Conservation (phyloP, 2,113 vertebrate species). For the Dendrocopos noguchii region DNA sequence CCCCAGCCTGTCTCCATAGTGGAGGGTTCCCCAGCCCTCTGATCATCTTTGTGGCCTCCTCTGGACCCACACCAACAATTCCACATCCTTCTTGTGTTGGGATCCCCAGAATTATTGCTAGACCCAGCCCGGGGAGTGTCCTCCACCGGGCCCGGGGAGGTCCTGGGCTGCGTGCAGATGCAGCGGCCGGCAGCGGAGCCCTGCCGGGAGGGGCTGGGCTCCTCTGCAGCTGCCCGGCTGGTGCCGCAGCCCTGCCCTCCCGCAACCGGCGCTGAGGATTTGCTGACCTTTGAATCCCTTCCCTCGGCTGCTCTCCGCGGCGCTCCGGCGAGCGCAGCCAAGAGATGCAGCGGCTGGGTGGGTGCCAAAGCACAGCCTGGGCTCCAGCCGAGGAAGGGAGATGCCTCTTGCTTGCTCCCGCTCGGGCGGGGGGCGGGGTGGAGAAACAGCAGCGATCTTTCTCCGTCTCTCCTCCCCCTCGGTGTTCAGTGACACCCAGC, state of each 20-base stretch:
- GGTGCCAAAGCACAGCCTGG: background rate
- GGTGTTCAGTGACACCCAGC: accelerated
- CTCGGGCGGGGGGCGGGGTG: background rate
- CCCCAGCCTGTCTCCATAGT: too few relatives aligned
- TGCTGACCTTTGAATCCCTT: slow-evolving; percentile 47
- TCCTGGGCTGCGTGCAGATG: background rate
- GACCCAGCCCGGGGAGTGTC: background rate
- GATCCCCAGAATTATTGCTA: background rate
- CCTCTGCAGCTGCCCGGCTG: background rate
- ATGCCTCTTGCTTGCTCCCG: background rate
- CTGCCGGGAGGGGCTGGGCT: background rate
- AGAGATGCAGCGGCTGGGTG: slow-evolving; percentile 24
- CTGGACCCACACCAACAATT: too few relatives aligned
- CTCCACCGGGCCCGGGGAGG: background rate
- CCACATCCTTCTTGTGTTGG: too few relatives aligned
- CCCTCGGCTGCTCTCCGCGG: background rate
- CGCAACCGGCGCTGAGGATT: background rate
- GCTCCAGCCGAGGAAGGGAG: background rate
- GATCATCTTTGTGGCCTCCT: too few relatives aligned
- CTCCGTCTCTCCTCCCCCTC: background rate
- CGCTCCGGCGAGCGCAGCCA: background rate
- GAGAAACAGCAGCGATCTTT: background rate
- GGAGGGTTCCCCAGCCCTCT: too few relatives aligned
- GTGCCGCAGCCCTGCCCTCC: background rate
- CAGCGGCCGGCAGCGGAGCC: background rate